Base-by-base conservation (phyloP, 1,140 invertebrate species). In the Drosophila kikkawai region DNA sequence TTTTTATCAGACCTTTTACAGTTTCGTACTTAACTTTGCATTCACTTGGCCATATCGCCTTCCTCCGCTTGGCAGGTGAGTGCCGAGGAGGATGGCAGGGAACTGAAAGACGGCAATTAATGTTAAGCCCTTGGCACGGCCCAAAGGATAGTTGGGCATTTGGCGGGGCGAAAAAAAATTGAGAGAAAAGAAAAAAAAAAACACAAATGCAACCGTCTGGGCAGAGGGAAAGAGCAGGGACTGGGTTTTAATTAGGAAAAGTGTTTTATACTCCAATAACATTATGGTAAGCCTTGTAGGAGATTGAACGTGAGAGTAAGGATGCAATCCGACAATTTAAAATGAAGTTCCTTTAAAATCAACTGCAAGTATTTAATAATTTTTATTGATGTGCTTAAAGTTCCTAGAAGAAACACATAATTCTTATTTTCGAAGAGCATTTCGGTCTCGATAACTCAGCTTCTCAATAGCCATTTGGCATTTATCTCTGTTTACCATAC, bases 401-500 rank as follows among this genome's bases (percentile, higher is more conserved):
- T 36, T 36, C 6, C n/a, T 34, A 2, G 11, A 26, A 55, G 4
- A 7, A 17, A 19, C 7, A 7, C 7, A 45, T 34, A 5, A 29
- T n/a, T 29, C 9, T 8, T 15, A 17, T 15, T 65, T 12, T 5
- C 19, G 32, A 48, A 39, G 36, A 41, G 13, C 17, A 48, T 66
- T 68, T 37, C 17, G 17, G 19, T 8, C 6, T 37, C 19, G 34
- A 58, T 48, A 53, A 47, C 39, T 78, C 41, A 65, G 45, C 70
- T 70, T 45, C 48, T 32, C 58, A 79, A 77, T 68, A 76, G 69
- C 58, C 64, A 88, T 87, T 83, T 74, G 47, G 76, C 66, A 83
- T 87, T 87, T 87, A 83, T 87, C 71, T 87, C 71, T 87, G 60
- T 83, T 87, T 88, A 84, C 82, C 76, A 80, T 79, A 88, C 68